Evolutionary conservation across 2,113 vertebrate genomes (phyloP), one percentile per base, ranked within the genome.

Genomic region (Octodon degus): DNA sequence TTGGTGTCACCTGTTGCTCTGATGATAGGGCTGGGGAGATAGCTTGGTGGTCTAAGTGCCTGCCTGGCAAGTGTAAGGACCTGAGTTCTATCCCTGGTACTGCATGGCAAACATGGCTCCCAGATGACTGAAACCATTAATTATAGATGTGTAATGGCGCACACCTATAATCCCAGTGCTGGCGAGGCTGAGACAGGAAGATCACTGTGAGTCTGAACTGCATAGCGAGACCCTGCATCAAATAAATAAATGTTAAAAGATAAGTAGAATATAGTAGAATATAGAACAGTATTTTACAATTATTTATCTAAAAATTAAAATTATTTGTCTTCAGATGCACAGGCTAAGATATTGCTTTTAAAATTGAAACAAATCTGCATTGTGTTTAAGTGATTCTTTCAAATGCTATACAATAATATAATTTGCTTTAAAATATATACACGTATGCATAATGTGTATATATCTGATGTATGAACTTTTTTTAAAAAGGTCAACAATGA

Each of bases 401-500:
- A 50, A 83, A 76, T 89, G 58, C 62, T 76, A 13, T 55, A 7
- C 88, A 37, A 72, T 19, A 30, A 25, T 72, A 20, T 9, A 77
- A 30, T 84, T 86, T 85, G 68, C n/a, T 88, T 88, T 43, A 22
- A 86, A n/a, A 43, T 83, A 4, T 90, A 27, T 53, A 34, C 27
- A 86, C 1, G 34, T n/a, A 77, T 24, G 30, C 25, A 77, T 16
- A 12, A 11, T 27, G 3, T 27, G 11, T 43, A 34, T 95, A 22
- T 81, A 58, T 89, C 76, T 32, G 19, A 34, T 47, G 7, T 74
- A 43, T 92, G 55, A 94, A 90, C 34, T 95, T 94, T 97, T 89
- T 97, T 91, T 98, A 98, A 20, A 43, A 98, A 99, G 99, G 98
- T 98, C 70, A 99, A 99, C 89, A 99, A 98, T 1, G 98, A 99